Conservation (phyloP, 2,113 vertebrate species). For the Calyptommatus sinebrachiatus region DNA sequence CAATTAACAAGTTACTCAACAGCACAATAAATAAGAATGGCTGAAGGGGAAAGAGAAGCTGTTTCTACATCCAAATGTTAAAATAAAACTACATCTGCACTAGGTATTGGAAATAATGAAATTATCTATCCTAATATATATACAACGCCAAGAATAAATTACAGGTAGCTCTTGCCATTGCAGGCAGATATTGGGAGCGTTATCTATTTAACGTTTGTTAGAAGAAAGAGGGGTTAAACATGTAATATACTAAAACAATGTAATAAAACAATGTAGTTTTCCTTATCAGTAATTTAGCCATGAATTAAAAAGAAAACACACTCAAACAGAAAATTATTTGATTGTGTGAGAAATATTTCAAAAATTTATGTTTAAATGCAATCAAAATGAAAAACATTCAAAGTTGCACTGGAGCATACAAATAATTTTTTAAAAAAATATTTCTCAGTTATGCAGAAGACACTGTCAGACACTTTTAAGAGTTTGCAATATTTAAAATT, state of each 20-base stretch:
- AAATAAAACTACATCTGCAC: too few relatives aligned
- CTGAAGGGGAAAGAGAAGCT: too few relatives aligned
- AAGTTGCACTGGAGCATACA: background rate
- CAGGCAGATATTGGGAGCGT: too few relatives aligned
- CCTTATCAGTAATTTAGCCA: background rate
- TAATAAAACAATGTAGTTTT: background rate
- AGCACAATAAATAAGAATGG: too few relatives aligned
- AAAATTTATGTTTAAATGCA: background rate
- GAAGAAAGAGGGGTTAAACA: background rate
- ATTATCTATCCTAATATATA: too few relatives aligned
- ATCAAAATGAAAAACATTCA: background rate
- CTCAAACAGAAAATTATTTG: background rate
- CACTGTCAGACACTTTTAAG: background rate
- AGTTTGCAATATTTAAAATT: conserved; percentile 29
- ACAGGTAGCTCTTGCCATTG: too few relatives aligned
- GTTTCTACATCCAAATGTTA: too few relatives aligned
- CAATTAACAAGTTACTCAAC: too few relatives aligned
- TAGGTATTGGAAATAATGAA: too few relatives aligned
- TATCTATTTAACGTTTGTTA: background rate
- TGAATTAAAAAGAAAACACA: background rate
- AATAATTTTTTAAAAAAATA: background rate
- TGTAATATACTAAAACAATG: background rate
- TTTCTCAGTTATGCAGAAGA: conserved; percentile 33
- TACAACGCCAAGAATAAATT: too few relatives aligned
- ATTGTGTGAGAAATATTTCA: background rate